phyloP scores from a whole-genome alignment of 2,888 invertebrate species.

The Iphiclides podalirius region DNA sequence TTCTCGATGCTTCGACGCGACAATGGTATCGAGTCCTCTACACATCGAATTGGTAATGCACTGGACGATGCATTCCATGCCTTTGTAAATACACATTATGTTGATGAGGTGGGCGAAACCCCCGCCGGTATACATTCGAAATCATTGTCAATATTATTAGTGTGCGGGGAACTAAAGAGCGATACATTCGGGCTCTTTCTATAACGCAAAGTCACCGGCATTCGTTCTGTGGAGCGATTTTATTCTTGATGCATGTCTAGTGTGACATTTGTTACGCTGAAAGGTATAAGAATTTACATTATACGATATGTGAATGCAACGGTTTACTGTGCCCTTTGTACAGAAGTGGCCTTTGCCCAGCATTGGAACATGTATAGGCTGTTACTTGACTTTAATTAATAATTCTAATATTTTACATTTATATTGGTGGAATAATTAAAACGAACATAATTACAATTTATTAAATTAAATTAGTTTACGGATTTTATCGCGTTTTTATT shows the following conservation, averaged over 20 bases:
- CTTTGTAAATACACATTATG: slow-evolving; percentile 64
- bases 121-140: slow-evolving; percentile 70
- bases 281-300: no score
- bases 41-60: slow-evolving; percentile 69
- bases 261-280: no score
- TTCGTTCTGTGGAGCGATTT: slow-evolving; percentile 7
- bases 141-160: slow-evolving; percentile 69
- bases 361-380: no score
- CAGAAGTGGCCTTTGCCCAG: no score
- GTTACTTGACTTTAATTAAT: no score
- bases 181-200: slow-evolving; percentile 62
- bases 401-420: no score
- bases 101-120: slow-evolving; percentile 77
- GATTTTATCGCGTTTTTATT: no score
- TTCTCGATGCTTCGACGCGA: slow-evolving; percentile 62
- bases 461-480: no score
- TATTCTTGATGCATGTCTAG: neutral
- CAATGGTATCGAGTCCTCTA: slow-evolving; percentile 55
- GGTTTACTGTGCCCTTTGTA: no score
- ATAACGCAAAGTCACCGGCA: slow-evolving; percentile 57
- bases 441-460: no score
- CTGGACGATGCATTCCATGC: slow-evolving; percentile 56
- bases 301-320: no score
- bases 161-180: slow-evolving; percentile 66
- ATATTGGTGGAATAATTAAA: no score